Evolutionary conservation across 2,888 invertebrate genomes (phyloP), one percentile per base, ranked within the genome.

Genomic region (Eudasyphora cyanicolor): DNA sequence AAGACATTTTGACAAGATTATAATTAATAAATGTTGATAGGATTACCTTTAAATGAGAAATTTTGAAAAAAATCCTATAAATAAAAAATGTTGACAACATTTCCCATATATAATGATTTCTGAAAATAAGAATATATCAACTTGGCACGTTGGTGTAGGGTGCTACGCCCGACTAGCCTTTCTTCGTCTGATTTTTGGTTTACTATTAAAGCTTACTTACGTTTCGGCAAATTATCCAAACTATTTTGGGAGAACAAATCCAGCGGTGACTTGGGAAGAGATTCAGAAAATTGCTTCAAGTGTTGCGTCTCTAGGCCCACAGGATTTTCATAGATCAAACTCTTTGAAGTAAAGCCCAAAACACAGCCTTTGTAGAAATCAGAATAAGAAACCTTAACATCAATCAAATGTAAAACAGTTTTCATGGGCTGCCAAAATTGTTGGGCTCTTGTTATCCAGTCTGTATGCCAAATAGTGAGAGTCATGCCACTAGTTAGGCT

Each of bases 311-410:
- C 95, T 0, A 93, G 91, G 1, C 95, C 94, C 81, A 94, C 92
- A 0, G 96, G 96, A 92, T 96, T 95, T 89, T 96, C 96, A 2
- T 95, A 96, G 82, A 97, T 92, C 24, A 97, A 92, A 4, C 94
- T 95, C 69, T 94, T 93, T 12, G 90, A 89, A 0, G 92, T 92
- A 2, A 94, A 91, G 76, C 93, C 91, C 0, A 93, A 93, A 19
- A 93, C 93, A 77, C 94, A 92, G 21, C 92, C 89, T 62, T 93
- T 93, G 21, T 93, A 92, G 82, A 93, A 94, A 10, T 90, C 91
- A 10, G 94, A 94, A 93, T 94, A 94, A 1, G 93, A 93, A 29
- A 96, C 93, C 24, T 93, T 93, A 21, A 94, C 94, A 89, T 97
- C 96, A 1, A 95, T 94, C 79, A 97, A 91, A 91, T 96, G 96